phyloP scores from a whole-genome alignment of 2,888 invertebrate species.

The Leptopilina drosophilae region DNA sequence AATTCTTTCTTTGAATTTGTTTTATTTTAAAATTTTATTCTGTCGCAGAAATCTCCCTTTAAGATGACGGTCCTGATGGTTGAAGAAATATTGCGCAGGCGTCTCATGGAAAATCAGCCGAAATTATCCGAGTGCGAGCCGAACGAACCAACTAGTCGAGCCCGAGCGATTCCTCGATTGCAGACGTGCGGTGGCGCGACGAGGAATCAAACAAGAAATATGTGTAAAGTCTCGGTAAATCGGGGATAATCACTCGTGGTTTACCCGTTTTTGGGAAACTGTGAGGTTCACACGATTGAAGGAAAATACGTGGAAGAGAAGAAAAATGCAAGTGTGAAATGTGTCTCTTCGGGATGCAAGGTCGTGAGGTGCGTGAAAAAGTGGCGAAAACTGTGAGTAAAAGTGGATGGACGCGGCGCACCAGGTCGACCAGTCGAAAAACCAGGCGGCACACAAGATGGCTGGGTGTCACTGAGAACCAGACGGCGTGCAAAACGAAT shows the following conservation, averaged over 20 bases:
- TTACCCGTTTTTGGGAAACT: conserved; percentile 33
- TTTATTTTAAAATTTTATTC: not conserved
- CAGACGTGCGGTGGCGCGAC: conserved; percentile 50
- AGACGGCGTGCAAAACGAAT: conserved; percentile 32
- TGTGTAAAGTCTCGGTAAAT: conserved; percentile 42
- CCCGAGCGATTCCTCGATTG: conserved; percentile 48
- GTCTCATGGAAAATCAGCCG: not conserved
- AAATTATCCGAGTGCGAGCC: not conserved
- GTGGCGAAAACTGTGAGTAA: conserved; percentile 46
- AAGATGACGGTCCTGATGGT: conserved; percentile 21
- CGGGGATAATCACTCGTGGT: conserved; percentile 36
- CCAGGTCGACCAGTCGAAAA: conserved; percentile 39
- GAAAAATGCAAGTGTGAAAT: conserved; percentile 36
- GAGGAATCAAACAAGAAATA: conserved; percentile 39
- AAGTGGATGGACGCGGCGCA: conserved; percentile 14
- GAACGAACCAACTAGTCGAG: conserved; percentile 46
- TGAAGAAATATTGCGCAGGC: not conserved
- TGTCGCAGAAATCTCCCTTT: not conserved
- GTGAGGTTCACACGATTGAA: conserved; percentile 15
- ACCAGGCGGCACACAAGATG: conserved; percentile 47
- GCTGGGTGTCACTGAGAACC: conserved; percentile 41
- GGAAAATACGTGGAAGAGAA: too few species aligned
- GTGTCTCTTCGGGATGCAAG: conserved; percentile 39
- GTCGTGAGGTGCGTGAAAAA: conserved; percentile 44
- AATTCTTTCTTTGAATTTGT: conserved; percentile 8